phyloP scores from a whole-genome alignment of 2,888 invertebrate species.

The Bombylius discolor region DNA sequence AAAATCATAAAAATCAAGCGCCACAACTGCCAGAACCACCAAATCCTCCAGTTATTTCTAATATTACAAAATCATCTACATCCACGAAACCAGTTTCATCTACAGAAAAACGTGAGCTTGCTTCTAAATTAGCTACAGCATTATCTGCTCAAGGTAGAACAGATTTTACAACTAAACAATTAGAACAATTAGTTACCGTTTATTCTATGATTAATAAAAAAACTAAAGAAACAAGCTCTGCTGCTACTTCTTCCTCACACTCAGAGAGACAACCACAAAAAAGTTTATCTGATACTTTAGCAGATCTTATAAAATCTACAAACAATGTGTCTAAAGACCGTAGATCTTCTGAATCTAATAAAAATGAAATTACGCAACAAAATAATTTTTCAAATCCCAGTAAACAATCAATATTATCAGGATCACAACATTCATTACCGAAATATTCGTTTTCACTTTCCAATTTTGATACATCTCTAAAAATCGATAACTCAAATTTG shows the following conservation, averaged over 20 bases:
- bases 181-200: slow-evolving; percentile 66
- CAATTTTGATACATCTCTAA: not conserved
- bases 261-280: not conserved
- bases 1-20: slow-evolving; percentile 32
- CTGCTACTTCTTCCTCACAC: too few species aligned
- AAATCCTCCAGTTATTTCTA: slow-evolving; percentile 9
- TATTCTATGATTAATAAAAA: slow-evolving; percentile 35
- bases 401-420: not conserved
- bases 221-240: slow-evolving; percentile 14
- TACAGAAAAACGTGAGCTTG: slow-evolving; percentile 41
- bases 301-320: not conserved
- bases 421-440: too few species aligned
- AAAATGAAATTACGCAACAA: not conserved
- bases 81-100: slow-evolving; percentile 16
- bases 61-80: not conserved
- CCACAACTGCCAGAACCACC: slow-evolving; percentile 24
- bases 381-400: too few species aligned
- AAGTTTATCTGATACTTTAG: not conserved
- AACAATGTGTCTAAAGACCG: not conserved
- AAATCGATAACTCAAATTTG: not conserved
- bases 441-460: not conserved
- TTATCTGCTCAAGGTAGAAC: slow-evolving; percentile 71
- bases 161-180: slow-evolving; percentile 62
- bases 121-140: slow-evolving; percentile 61
- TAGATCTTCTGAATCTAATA: too few species aligned